phyloP scores from a whole-genome alignment of 1,140 invertebrate species.

The Oppia nitens region DNA sequence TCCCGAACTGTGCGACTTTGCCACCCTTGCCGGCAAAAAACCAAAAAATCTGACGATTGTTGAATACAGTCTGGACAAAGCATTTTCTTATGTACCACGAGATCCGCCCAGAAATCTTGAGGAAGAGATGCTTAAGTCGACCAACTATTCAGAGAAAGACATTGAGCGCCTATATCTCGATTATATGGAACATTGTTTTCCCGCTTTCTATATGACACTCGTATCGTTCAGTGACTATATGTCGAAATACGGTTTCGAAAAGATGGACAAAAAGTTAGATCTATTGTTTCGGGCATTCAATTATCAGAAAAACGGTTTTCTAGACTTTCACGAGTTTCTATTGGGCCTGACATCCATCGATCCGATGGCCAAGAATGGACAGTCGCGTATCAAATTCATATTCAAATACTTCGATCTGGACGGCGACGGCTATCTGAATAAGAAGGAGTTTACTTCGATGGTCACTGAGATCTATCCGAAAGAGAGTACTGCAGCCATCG shows the following conservation, averaged over 20 bases:
- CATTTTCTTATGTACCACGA: constrained; percentile 1
- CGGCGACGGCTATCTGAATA: constrained; percentile 27
- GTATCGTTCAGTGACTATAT: constrained; percentile 13
- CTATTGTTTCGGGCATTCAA: constrained; percentile 13
- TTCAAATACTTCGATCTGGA: constrained; percentile 37
- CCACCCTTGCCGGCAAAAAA: not conserved
- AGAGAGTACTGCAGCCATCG: not conserved
- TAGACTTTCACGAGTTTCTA: constrained; percentile 33
- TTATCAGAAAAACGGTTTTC: not conserved
- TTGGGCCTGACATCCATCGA: constrained; percentile 36
- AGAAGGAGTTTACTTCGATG: not conserved
- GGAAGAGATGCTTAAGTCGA: constrained; percentile 14
- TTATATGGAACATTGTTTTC: constrained; percentile 15
- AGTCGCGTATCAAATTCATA: constrained; percentile 38
- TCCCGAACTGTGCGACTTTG: constrained; percentile 1
- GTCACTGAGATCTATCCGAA: not conserved
- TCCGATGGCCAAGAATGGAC: constrained; percentile 29
- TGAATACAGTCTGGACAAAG: constrained; percentile 10
- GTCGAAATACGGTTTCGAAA: constrained; percentile 4
- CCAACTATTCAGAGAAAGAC: constrained; percentile 7
- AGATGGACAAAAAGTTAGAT: not conserved
- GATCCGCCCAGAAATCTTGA: constrained; percentile 5
- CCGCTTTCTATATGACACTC: constrained; percentile 1
- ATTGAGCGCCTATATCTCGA: constrained; percentile 10
- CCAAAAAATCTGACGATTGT: not conserved